phyloP scores from a whole-genome alignment of 2,888 invertebrate species.

The Branchipolynoe longqiensis region DNA sequence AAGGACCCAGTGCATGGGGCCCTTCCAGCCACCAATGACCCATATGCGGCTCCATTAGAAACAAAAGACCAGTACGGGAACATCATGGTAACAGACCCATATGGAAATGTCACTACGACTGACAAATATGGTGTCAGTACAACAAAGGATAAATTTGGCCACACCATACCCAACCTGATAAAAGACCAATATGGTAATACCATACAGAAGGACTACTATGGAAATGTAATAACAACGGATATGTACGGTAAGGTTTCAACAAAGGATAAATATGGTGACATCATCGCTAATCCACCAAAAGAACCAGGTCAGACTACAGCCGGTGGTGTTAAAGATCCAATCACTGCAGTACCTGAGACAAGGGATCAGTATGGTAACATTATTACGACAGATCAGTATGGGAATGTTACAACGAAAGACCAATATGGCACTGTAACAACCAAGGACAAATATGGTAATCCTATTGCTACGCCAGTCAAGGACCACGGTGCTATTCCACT shows the following conservation, averaged over 20 bases:
- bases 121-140: constrained; percentile 17
- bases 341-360: background rate
- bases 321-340: background rate
- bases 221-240: constrained; percentile 1
- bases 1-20: too few species aligned
- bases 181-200: constrained; percentile 6
- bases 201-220: constrained; percentile 39
- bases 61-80: constrained; percentile 36
- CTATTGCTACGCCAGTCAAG: constrained; percentile 17
- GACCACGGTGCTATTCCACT: background rate
- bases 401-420: background rate
- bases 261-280: constrained; percentile 6
- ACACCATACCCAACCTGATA: background rate
- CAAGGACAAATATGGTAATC: constrained; percentile 4
- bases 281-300: background rate
- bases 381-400: constrained; percentile 30
- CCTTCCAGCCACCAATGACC: background rate
- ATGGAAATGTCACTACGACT: constrained; percentile 9
- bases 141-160: constrained; percentile 6
- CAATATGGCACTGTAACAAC: constrained; percentile 1
- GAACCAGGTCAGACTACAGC: background rate
- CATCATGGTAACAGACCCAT: background rate
- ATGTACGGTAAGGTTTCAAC: background rate
- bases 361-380: constrained; percentile 28
- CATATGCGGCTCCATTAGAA: background rate